Evolutionary conservation across 2,113 vertebrate genomes (phyloP).

Genomic region (Oreotrochilus melanogaster): DNA sequence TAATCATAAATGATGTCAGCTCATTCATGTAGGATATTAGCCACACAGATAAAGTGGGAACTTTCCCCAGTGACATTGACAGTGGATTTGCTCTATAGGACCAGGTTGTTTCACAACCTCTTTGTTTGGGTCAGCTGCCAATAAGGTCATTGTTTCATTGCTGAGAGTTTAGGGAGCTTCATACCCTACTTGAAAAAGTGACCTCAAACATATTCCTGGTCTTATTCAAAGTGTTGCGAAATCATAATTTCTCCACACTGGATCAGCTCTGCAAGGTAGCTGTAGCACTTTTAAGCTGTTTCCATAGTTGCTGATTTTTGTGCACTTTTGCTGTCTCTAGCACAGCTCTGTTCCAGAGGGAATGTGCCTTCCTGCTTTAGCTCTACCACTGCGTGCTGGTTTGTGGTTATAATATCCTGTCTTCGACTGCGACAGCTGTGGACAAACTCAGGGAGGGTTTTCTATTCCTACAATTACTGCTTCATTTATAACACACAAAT

Average conservation of each 20-base stretch:
- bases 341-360: neutral
- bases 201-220: neutral
- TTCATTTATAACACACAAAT: neutral
- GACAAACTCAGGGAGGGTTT: neutral
- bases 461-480: neutral
- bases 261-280: neutral
- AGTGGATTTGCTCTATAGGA: neutral
- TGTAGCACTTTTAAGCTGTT: neutral
- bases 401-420: neutral
- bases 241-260: neutral
- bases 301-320: neutral
- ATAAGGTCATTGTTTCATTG: neutral
- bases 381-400: neutral
- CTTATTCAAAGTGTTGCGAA: neutral
- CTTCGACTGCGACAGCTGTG: neutral
- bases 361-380: neutral
- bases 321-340: neutral
- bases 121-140: neutral
- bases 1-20: neutral
- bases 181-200: neutral
- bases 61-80: neutral
- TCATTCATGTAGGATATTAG: neutral
- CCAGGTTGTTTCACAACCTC: neutral
- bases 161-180: neutral
- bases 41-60: neutral